Percentiles rank a stretch among this genome's conserved stretches.
Conservation (phyloP, 2,113 vertebrate genomes). For the Cygnus buccinator region DNA sequence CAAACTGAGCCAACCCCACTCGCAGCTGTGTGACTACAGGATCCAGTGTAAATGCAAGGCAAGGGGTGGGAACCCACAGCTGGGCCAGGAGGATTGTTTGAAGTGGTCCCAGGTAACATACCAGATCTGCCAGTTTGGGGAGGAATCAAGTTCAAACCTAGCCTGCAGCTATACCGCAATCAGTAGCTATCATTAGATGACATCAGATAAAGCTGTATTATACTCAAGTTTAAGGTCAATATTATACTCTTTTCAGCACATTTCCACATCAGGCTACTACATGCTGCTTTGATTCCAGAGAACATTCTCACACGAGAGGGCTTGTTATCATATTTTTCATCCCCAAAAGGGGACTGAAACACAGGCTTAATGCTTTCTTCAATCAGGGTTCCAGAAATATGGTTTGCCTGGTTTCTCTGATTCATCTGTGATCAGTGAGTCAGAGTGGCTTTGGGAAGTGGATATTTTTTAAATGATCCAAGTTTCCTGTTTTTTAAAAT, state of each 20-base stretch:
- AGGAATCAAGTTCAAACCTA: slow-evolving; percentile 13
- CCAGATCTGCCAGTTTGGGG: slow-evolving; percentile 10
- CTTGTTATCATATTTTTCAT: slow-evolving; percentile 1
- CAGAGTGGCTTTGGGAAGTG: not conserved
- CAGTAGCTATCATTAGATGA: slow-evolving; percentile 15
- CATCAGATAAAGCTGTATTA: slow-evolving; percentile 1
- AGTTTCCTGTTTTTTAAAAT: not conserved
- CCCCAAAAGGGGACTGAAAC: not conserved
- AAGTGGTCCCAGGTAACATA: slow-evolving; percentile 21
- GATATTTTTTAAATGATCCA: not conserved
- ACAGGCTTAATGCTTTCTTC: not conserved
- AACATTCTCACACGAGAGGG: not conserved
- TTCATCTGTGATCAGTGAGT: not conserved
- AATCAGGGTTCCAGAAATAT: not conserved
- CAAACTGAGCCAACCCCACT: not conserved
- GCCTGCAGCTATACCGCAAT: slow-evolving; percentile 1
- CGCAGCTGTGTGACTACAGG: not conserved
- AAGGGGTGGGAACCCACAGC: not conserved
- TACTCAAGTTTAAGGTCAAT: not conserved
- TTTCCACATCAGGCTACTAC: slow-evolving; percentile 24
- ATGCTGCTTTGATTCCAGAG: not conserved
- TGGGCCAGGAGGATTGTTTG: slow-evolving; percentile 7
- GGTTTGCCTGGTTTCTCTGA: slow-evolving; percentile 10
- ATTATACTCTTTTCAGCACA: not conserved
- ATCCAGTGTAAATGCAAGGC: not conserved